Evolutionary conservation across 2,888 invertebrate species (phyloP).

Genomic region (Willowsia nigromaculata): DNA sequence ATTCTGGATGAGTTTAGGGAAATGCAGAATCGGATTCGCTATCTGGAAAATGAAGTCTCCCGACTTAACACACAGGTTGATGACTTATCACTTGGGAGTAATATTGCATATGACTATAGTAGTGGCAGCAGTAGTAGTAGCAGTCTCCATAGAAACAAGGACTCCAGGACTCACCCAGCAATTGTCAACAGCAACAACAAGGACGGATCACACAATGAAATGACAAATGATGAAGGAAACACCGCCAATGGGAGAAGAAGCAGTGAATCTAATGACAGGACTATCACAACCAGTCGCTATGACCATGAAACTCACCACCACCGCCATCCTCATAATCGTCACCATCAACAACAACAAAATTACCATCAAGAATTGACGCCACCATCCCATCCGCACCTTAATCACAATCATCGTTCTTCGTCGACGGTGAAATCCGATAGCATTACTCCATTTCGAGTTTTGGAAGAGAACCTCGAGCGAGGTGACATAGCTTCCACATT

Average conservation of each 20-base stretch:
- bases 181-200: background rate
- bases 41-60: slow-evolving; percentile 50
- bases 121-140: background rate
- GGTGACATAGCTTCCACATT: slow-evolving; percentile 78
- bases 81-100: slow-evolving; percentile 14
- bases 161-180: background rate
- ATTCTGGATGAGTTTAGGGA: slow-evolving; percentile 58
- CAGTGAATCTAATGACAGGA: background rate
- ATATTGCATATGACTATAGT: slow-evolving; percentile 35
- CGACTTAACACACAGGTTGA: slow-evolving; percentile 52
- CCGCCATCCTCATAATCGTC: background rate
- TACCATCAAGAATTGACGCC: background rate
- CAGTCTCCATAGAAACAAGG: background rate
- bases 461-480: slow-evolving; percentile 76
- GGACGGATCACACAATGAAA: background rate
- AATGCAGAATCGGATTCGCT: slow-evolving; percentile 56
- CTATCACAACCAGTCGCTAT: background rate
- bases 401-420: background rate
- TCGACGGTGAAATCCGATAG: background rate
- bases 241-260: background rate
- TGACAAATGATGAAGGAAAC: background rate
- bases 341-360: background rate
- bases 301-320: background rate
- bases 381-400: background rate
- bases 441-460: slow-evolving; percentile 43